Evolutionary conservation across 2,113 vertebrate species (phyloP).

Genomic region (Aplodontia rufa): DNA sequence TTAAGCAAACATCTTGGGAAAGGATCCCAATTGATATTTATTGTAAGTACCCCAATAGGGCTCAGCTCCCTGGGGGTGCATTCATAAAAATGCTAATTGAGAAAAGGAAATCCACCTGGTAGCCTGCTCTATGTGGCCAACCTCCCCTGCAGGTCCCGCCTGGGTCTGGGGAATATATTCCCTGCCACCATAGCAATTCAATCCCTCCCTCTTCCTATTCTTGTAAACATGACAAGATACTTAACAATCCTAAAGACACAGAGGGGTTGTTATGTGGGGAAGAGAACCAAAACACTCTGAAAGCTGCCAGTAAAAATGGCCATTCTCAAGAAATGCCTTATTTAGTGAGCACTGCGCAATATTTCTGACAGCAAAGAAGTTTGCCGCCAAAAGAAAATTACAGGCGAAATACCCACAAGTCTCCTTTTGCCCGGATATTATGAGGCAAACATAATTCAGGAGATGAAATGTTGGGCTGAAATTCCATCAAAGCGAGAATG

Average conservation of each 20-base stretch:
- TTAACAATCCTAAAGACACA: neutral
- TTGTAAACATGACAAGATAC: neutral
- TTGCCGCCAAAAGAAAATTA: slow-evolving; percentile 37
- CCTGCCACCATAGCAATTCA: neutral
- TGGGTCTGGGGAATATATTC: neutral
- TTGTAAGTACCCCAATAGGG: neutral
- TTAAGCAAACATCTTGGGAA: neutral
- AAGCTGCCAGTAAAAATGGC: slow-evolving; percentile 46
- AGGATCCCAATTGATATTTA: neutral
- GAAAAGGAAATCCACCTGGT: neutral
- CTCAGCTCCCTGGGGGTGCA: neutral
- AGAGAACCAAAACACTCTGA: slow-evolving; percentile 36
- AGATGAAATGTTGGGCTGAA: slow-evolving; percentile 26
- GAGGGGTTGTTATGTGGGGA: neutral
- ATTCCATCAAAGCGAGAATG: slow-evolving; percentile 32
- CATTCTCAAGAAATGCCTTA: slow-evolving; percentile 50
- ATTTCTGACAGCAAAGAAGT: slow-evolving; percentile 42
- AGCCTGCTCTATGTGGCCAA: neutral
- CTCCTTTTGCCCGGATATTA: neutral
- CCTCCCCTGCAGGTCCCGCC: neutral
- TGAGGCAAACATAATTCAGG: slow-evolving; percentile 27
- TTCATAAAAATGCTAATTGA: neutral
- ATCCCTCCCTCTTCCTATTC: neutral
- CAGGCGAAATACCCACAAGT: neutral
- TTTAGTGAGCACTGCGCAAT: slow-evolving; percentile 49